Base-by-base conservation (phyloP, 2,888 invertebrate species). In the Ernsta delagoae region DNA sequence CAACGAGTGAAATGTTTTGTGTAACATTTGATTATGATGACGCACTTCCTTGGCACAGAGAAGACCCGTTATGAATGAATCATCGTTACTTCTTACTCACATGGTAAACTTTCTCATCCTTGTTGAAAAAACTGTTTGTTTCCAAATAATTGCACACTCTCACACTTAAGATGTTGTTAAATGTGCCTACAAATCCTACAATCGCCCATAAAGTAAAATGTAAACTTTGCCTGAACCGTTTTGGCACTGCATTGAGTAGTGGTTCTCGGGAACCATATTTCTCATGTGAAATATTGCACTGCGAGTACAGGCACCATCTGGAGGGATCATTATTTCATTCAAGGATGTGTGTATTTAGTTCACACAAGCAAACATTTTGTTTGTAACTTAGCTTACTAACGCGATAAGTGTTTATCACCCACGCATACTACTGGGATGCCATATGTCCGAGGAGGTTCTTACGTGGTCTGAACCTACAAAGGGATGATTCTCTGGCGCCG, bases 401-500 rank as follows among this genome's bases (percentile, higher is more conserved):
- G n/a, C n/a, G n/a, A n/a, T n/a, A n/a, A n/a, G 36, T 56, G 45
- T 67, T 6, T 56, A 67, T n/a, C 60, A 48, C 61, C 61, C 45
- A 61, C 61, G 45, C 67, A 61, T 56, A 39, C 48, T 61, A 68
- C 62, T 41, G 50, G 68, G 62, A 39, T 50, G 39, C 7, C 68
- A 57, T 59, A 54, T 65, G 39, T 64, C 39, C 12, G 12, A 50
- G 56, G 56, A 67, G 61, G 61, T 61, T 53, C 39, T 39, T 36
- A 48, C n/a, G 12, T 41, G 57, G 12, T 31, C n/a, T 50, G 60
- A 31, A 31, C 45, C n/a, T 45, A 53, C 39, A n/a, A 70, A 60
- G 63, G 69, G 68, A 70, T 70, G 70, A 45, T 71, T 62, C 65
- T 70, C 50, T 54, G 59, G 39, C 39, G 39, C 39, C 39, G 39